Evolutionary conservation across 2,888 invertebrate species (phyloP).

Genomic region (Coremacera marginata): DNA sequence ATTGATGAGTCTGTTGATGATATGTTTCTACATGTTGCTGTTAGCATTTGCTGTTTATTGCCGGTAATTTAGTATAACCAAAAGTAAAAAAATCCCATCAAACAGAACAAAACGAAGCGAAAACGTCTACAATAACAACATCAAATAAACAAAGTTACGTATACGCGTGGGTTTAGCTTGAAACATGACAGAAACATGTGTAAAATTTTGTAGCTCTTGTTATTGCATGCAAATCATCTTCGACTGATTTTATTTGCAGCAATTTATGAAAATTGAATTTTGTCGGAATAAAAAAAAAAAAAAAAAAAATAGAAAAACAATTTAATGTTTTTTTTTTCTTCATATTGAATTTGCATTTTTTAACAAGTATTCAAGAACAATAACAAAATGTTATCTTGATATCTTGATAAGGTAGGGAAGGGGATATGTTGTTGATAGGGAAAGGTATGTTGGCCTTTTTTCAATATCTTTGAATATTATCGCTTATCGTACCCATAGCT

Average conservation of each 20-base stretch:
- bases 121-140: not conserved
- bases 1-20: not conserved
- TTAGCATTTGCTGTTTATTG: constrained; percentile 5
- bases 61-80: not conserved
- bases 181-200: no score
- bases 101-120: not conserved
- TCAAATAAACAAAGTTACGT: not conserved
- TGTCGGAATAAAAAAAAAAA: not conserved
- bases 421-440: no score
- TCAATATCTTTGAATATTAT: no score
- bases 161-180: not conserved
- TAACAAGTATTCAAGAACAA: no score
- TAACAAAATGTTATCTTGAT: no score
- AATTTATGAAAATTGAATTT: constrained; percentile 29
- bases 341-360: no score
- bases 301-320: no score
- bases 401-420: no score
- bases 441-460: no score
- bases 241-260: constrained; percentile 23
- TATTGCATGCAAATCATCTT: constrained; percentile 23
- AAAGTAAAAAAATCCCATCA: not conserved
- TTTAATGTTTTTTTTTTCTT: no score
- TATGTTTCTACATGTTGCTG: not conserved
- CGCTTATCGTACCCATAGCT: no score
- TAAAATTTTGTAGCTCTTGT: not conserved